These are phyloP conservation scores for Eristalis intricaria DNA, from an alignment of 2,888 invertebrate genomes.

Conservation along the genomic window DNA sequence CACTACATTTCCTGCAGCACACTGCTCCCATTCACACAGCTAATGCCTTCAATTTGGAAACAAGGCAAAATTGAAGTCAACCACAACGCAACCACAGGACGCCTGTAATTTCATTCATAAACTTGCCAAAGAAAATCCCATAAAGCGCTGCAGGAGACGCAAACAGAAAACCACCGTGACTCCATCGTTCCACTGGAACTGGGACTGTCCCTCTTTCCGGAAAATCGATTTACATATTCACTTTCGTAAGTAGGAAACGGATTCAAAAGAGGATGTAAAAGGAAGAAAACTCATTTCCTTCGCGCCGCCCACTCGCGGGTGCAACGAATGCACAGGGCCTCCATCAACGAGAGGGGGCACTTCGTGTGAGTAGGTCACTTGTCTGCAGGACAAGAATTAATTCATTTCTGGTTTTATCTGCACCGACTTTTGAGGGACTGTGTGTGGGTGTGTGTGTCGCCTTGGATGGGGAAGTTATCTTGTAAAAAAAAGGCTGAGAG, in stretches of 20 bases:
- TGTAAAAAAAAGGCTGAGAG: neutral
- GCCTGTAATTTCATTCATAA: neutral
- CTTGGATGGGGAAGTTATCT: neutral
- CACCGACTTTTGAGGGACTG: neutral
- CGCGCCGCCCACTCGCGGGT: neutral
- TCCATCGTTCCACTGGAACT: too few relatives aligned
- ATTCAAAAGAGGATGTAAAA: neutral
- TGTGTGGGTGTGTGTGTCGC: neutral
- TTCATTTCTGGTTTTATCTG: neutral
- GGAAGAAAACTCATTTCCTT: neutral
- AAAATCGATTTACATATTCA: neutral
- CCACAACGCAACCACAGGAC: neutral
- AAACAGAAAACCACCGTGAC: neutral
- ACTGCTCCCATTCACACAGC: neutral
- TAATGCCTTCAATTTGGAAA: neutral
- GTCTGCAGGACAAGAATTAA: neutral
- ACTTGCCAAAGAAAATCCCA: neutral
- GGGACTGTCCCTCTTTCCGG: neutral
- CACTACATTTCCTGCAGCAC: too few relatives aligned
- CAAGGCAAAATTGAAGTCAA: neutral
- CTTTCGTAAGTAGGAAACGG: neutral
- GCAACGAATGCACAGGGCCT: neutral
- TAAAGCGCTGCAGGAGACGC: neutral
- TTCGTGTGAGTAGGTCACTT: neutral
- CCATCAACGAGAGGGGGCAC: neutral